phyloP scores from a whole-genome alignment of 1,140 invertebrate species.

The Penaeus chinensis region DNA sequence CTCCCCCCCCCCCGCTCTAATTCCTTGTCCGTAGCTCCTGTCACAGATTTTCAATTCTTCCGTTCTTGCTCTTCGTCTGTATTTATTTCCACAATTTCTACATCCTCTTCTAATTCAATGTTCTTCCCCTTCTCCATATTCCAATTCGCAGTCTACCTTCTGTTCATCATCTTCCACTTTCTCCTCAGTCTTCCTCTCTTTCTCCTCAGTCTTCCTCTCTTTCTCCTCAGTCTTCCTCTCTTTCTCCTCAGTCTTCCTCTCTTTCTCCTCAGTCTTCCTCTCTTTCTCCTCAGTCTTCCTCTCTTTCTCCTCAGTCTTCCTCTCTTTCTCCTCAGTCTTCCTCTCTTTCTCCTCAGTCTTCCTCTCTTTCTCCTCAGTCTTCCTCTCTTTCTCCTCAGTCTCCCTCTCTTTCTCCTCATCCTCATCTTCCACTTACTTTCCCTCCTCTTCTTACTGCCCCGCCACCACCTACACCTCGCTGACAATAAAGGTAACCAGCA shows the following conservation, averaged over 20 bases:
- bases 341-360: background rate
- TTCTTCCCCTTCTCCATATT: background rate
- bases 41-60: background rate
- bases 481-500: no score
- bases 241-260: background rate
- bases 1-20: background rate
- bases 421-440: no score
- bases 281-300: background rate
- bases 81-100: background rate
- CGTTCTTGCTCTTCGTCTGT: background rate
- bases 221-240: background rate
- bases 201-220: background rate
- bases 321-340: background rate
- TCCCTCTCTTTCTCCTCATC: background rate
- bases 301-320: background rate
- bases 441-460: no score
- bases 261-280: background rate
- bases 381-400: constrained; percentile 1
- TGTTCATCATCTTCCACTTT: background rate
- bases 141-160: background rate
- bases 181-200: background rate
- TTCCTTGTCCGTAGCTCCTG: background rate
- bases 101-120: background rate
- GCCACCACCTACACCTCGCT: no score
- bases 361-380: background rate